These are phyloP conservation scores for Ursus arctos DNA, from an alignment of 2,113 vertebrate species.

Conservation along the genomic window DNA sequence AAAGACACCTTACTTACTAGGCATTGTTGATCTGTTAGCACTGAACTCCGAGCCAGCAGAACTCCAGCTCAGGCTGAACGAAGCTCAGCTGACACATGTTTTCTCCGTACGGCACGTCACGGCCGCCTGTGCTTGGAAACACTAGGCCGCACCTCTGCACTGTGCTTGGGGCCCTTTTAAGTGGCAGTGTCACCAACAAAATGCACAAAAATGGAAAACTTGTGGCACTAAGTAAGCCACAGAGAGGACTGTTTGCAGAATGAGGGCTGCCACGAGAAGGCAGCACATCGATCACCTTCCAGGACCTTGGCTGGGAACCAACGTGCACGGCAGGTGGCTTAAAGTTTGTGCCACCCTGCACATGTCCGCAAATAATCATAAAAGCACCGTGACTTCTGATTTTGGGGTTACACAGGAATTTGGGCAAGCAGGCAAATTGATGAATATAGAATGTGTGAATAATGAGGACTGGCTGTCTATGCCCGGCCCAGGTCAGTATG, in stretches of 20 bases:
- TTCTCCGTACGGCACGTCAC: neutral
- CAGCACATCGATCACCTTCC: accelerated
- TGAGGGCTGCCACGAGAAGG: neutral
- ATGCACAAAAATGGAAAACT: neutral
- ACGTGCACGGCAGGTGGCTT: neutral
- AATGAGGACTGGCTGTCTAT: neutral
- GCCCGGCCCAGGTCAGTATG: neutral
- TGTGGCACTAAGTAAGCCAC: accelerated
- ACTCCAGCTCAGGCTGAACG: neutral
- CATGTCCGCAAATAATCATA: neutral
- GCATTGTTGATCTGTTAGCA: neutral
- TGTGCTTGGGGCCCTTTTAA: neutral
- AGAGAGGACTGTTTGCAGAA: neutral
- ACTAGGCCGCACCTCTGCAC: neutral
- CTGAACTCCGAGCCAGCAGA: neutral
- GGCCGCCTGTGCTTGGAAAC: neutral
- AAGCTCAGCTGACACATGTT: accelerated
- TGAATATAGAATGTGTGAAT: neutral
- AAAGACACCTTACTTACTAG: neutral
- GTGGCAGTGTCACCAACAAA: neutral
- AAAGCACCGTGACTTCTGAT: neutral
- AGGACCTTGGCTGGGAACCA: neutral
- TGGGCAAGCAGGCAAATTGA: neutral
- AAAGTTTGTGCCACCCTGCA: neutral
- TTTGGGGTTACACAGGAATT: neutral